A percentile compares a stretch with the other conserved stretches of the same genome.
These are phyloP conservation scores for Heliconius ismenius DNA, from an alignment of 2,888 invertebrate species.

Conservation along the genomic window DNA sequence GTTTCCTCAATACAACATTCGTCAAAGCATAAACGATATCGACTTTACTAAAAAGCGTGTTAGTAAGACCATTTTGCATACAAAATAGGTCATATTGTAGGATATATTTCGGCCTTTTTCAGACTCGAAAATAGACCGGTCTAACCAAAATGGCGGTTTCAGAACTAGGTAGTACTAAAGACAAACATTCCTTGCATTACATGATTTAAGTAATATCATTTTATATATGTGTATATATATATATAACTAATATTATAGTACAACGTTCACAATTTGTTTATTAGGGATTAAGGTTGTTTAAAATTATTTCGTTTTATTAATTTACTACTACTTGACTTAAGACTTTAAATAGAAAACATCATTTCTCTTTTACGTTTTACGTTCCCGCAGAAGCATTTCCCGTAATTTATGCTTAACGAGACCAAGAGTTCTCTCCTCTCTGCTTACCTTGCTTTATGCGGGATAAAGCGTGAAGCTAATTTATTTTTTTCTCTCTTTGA, in stretches of 20 bases:
- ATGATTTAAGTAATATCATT: neutral
- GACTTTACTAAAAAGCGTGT: neutral
- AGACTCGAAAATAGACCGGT: constrained; percentile 24
- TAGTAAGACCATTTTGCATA: constrained; percentile 6
- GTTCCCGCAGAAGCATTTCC: neutral
- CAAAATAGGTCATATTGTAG: constrained; percentile 1
- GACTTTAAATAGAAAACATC: neutral
- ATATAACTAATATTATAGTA: neutral
- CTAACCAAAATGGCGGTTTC: constrained; percentile 40
- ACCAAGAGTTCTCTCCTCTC: neutral
- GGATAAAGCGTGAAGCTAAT: neutral
- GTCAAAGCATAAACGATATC: neutral
- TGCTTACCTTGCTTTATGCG: neutral
- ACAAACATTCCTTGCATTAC: constrained; percentile 20
- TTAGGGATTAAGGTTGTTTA: neutral
- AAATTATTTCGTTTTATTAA: neutral
- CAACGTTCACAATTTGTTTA: neutral
- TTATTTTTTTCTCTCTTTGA: neutral
- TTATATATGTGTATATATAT: neutral
- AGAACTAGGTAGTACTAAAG: constrained; percentile 13
- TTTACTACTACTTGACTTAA: neutral
- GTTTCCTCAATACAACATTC: neutral
- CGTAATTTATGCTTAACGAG: no score
- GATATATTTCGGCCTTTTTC: constrained; percentile 19
- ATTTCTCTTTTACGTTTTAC: neutral